Conservation (phyloP, 2,797 vertebrate species). For the Tangara arthus region DNA sequence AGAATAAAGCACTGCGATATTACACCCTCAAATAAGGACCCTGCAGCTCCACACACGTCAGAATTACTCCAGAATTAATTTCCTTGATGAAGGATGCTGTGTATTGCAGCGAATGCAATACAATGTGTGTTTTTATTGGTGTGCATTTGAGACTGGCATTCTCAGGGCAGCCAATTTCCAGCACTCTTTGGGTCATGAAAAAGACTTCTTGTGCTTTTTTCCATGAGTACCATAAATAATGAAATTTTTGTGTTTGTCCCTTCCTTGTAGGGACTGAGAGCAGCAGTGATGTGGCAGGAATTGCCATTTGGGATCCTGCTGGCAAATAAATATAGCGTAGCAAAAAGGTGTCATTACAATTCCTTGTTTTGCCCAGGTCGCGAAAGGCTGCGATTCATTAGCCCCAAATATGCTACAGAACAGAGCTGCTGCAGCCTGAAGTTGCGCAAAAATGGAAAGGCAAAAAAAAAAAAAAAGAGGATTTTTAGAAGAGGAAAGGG, state of each 20-base stretch:
- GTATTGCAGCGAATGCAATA: not conserved
- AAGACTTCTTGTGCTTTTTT: not conserved
- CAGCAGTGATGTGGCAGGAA: not conserved
- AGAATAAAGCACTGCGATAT: not conserved
- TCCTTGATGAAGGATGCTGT: not conserved
- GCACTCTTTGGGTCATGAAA: not conserved
- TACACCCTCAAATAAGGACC: not conserved
- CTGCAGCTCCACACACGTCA: not conserved
- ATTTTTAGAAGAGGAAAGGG: not conserved
- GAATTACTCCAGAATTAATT: not conserved
- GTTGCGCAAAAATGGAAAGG: not conserved
- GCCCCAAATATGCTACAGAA: not conserved
- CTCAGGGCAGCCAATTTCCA: not conserved
- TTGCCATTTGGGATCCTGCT: constrained; percentile 26
- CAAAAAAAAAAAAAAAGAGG: not conserved
- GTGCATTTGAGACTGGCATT: not conserved
- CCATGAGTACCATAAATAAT: not conserved
- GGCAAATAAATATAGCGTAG: constrained; percentile 10
- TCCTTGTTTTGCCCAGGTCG: not conserved
- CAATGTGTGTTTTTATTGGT: not conserved
- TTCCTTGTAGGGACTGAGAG: not conserved
- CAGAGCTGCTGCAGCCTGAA: not conserved
- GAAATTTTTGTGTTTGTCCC: not conserved
- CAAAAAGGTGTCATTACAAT: not conserved
- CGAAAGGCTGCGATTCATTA: constrained; percentile 28